phyloP scores from a whole-genome alignment of 30 jellyfish, hydroid and myxozoan genomes.

The Cassiopea andromeda region DNA sequence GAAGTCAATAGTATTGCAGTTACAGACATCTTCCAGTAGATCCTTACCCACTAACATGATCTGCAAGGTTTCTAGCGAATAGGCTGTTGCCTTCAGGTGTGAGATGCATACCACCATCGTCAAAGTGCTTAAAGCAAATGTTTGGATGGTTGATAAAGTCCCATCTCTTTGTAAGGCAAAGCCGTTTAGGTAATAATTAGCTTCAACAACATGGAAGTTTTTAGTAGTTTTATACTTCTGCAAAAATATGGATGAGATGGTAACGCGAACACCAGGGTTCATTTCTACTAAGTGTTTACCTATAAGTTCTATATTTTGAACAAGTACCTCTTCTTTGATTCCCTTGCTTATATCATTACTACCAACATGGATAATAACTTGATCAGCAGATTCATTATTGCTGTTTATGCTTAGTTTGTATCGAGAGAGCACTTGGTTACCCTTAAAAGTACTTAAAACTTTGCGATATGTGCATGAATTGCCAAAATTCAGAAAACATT shows the following conservation, averaged over 20 bases:
- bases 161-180: constrained; percentile 4
- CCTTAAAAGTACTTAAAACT: too few relatives aligned
- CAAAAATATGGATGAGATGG: constrained; percentile 8
- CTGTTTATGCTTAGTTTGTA: not conserved
- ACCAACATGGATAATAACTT: not conserved
- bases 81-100: constrained; percentile 40
- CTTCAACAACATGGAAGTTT: not conserved
- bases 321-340: not conserved
- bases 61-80: constrained; percentile 10
- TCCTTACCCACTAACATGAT: constrained; percentile 1
- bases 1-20: not conserved
- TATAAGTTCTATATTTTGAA: constrained; percentile 3
- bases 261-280: constrained; percentile 7
- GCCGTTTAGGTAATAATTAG: not conserved
- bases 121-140: constrained; percentile 10
- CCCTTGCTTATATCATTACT: not conserved
- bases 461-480: too few relatives aligned
- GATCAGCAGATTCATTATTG: not conserved
- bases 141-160: not conserved
- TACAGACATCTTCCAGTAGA: not conserved
- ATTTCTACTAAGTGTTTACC: constrained; percentile 8
- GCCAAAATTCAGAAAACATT: too few relatives aligned
- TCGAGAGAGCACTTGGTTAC: too few relatives aligned
- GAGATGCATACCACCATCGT: constrained; percentile 37
- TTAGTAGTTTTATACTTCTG: not conserved